Percentiles rank a stretch among this genome's conserved stretches.
Evolutionary conservation across 2,113 vertebrate genomes (phyloP).

Genomic region (Grammomys surdaster): DNA sequence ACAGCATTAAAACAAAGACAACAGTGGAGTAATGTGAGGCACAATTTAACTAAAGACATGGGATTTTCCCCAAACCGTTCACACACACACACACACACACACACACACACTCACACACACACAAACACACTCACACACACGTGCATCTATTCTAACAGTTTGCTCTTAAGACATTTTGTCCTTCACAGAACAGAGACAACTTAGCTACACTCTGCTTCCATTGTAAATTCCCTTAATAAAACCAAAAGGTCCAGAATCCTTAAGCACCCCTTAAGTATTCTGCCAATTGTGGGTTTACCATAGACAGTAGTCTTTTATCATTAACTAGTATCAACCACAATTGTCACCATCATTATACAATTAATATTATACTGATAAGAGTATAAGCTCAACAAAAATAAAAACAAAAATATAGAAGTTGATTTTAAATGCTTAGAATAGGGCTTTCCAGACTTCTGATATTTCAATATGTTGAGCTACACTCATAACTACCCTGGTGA

Average conservation of each 20-base stretch:
- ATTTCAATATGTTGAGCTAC: neutral
- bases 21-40: no score
- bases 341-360: neutral
- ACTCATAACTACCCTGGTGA: neutral
- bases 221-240: neutral
- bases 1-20: neutral
- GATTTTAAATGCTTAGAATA: constrained; percentile 16
- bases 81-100: neutral
- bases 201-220: neutral
- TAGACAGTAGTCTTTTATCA: neutral
- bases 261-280: neutral
- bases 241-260: neutral
- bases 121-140: neutral
- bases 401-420: neutral
- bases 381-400: constrained; percentile 18
- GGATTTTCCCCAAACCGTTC: neutral
- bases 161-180: neutral
- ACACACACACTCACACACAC: neutral
- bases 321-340: neutral
- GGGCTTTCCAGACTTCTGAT: neutral
- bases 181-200: neutral
- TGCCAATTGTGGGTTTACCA: neutral
- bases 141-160: neutral
- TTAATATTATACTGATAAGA: neutral
- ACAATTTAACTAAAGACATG: constrained; percentile 44